Percentiles rank a stretch among this genome's conserved stretches.
Evolutionary conservation across 2,888 invertebrate genomes (phyloP).

Genomic region (Coelinius sp.): DNA sequence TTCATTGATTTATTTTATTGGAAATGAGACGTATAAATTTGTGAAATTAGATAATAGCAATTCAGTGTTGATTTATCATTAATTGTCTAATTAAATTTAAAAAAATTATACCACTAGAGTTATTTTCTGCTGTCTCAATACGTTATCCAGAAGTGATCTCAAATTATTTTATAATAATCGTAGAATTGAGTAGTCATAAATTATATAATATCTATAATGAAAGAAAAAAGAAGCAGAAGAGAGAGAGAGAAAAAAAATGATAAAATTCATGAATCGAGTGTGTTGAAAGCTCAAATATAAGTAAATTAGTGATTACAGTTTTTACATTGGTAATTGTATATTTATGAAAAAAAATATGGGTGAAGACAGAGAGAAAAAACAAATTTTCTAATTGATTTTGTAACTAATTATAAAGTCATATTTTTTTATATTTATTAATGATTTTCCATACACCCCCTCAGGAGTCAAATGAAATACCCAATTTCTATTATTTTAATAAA

Average conservation of each 20-base stretch:
- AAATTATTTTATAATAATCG: conserved; percentile 44
- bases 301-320: conserved; percentile 16
- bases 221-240: too few species aligned
- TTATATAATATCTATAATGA: conserved; percentile 22
- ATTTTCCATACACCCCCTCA: neutral
- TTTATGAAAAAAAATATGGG: conserved; percentile 16
- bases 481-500: conserved; percentile 3
- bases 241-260: neutral
- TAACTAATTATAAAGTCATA: conserved; percentile 19
- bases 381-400: conserved; percentile 3
- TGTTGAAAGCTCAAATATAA: conserved; percentile 34
- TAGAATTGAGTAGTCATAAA: conserved; percentile 39
- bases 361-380: neutral
- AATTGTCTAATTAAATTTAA: conserved; percentile 28
- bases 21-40: conserved; percentile 42
- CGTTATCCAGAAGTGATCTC: conserved; percentile 51
- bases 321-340: conserved; percentile 19
- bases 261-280: neutral
- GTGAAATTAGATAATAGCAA: conserved; percentile 41
- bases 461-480: neutral
- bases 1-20: conserved; percentile 42
- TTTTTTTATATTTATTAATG: conserved; percentile 10
- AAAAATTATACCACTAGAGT: conserved; percentile 37
- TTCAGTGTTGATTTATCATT: conserved; percentile 43
- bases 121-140: conserved; percentile 42